Percentiles rank a stretch among this genome's conserved stretches.
phyloP scores from a whole-genome alignment of 2,888 invertebrate species.

The Mythimna lalbum region DNA sequence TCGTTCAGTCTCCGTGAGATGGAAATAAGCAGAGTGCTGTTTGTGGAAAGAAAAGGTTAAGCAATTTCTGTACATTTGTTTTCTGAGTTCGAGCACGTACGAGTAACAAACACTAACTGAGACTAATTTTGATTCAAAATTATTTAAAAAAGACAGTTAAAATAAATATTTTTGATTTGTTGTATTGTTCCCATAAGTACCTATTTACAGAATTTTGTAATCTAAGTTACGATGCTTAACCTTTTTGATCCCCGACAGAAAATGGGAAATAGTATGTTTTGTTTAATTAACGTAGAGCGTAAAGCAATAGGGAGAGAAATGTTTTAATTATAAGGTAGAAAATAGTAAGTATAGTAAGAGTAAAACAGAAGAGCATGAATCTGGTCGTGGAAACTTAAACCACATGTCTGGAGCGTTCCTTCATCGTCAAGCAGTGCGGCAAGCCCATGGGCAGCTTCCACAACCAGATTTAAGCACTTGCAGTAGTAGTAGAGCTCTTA shows the following conservation, averaged over 20 bases:
- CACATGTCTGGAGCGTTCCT: no score
- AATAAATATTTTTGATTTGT: not conserved
- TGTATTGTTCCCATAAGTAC: not conserved
- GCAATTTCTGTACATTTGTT: not conserved
- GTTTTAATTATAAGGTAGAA: not conserved
- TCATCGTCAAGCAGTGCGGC: not conserved
- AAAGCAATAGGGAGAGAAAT: not conserved
- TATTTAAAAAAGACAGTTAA: not conserved
- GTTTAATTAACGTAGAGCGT: not conserved
- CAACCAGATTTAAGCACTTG: not conserved
- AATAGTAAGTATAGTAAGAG: no score
- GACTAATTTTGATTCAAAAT: not conserved
- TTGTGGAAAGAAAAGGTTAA: not conserved
- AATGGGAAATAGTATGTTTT: not conserved
- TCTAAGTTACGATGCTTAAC: not conserved
- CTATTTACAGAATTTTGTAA: not conserved
- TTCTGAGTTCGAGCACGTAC: not conserved
- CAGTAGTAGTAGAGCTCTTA: not conserved
- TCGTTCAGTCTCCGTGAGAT: not conserved
- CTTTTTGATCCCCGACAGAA: not conserved
- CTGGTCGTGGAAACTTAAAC: not conserved
- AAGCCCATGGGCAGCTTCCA: not conserved
- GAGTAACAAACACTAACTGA: not conserved
- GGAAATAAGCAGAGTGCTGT: not conserved
- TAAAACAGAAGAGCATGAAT: not conserved